Base-by-base conservation (phyloP, 2,797 vertebrate genomes). In the Propithecus perrieri region DNA sequence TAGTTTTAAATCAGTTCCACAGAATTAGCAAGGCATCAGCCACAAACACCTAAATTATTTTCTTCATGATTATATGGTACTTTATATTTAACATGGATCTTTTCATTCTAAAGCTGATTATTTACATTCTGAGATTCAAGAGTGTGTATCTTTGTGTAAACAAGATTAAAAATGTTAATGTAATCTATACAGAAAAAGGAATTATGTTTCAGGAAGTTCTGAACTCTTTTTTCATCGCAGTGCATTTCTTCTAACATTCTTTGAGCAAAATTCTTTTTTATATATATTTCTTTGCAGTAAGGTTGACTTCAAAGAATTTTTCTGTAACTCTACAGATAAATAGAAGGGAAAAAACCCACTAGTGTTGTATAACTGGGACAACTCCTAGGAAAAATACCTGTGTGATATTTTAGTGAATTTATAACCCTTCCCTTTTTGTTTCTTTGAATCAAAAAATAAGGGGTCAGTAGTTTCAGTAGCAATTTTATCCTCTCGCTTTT, bases 271-370 rank as follows among this genome's bases (percentile, higher is more conserved):
- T 71, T 53, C 8, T 17, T 50, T 86, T 85, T 61, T 15, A 10
- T 61, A 1, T 61, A 5, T 85, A 26, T 48, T 87, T 92, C 12
- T 91, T 69, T 86, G 63, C 55, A 83, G 8, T 74, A 46, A 91
- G n/a, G 4, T 91, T 92, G 65, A 26, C 69, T 53, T 93, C 80
- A 89, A 89, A 96, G 8, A 43, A 61, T 89, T 86, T 93, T 85
- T 79, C 59, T 48, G 2, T 75, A 43, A 92, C 7, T 72, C 14
- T 61, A 24, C 30, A 78, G 28, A 43, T 30, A 81, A 83, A 74
- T 46, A 91, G 57, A 24, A 86, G 43, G 22, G 35, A 88, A 83
- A 69, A 8, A 43, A 28, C 8, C n/a, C 30, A 22, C 5, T 8
- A 61, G 18, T 78, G 9, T 53, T 74, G 6, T 33, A 12, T 50